These are phyloP conservation scores for Mormyrops boulengeri DNA, from an alignment of 2,797 vertebrate genomes.

Conservation along the genomic window DNA sequence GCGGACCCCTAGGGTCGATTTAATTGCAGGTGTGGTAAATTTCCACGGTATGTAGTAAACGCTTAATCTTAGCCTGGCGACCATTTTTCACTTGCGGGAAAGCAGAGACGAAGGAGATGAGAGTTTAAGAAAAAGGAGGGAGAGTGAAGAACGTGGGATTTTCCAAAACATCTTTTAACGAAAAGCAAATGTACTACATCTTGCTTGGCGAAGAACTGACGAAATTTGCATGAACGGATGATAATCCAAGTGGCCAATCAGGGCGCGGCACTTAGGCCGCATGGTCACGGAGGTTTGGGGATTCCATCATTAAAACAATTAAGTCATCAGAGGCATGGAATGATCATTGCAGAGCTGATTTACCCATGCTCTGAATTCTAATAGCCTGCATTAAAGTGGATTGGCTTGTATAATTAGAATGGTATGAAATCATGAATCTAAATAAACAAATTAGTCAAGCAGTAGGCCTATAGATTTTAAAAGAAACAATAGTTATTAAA, in stretches of 20 bases:
- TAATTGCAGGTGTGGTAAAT: slow-evolving; percentile 19
- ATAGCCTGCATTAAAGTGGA: background rate
- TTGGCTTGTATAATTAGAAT: background rate
- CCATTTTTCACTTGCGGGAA: slow-evolving; percentile 1
- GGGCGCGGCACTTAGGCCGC: slow-evolving; percentile 2
- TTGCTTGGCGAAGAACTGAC: background rate
- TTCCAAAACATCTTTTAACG: background rate
- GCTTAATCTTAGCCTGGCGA: background rate
- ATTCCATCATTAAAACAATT: slow-evolving; percentile 53
- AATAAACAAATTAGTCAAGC: background rate
- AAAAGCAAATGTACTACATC: background rate
- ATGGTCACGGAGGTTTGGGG: slow-evolving; percentile 58
- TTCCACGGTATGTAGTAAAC: background rate
- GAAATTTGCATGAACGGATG: background rate
- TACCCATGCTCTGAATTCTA: background rate
- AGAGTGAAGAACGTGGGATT: slow-evolving; percentile 17
- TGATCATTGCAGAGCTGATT: background rate
- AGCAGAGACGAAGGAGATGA: background rate
- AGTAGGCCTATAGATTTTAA: background rate
- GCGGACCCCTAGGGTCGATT: background rate
- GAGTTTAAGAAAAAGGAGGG: background rate
- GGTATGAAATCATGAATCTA: background rate
- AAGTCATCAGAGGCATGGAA: slow-evolving; percentile 59
- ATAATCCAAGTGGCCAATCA: slow-evolving; percentile 41
- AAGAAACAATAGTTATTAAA: background rate